These are phyloP conservation scores for Epinotia demarniana DNA, from an alignment of 2,888 invertebrate genomes.

Conservation along the genomic window DNA sequence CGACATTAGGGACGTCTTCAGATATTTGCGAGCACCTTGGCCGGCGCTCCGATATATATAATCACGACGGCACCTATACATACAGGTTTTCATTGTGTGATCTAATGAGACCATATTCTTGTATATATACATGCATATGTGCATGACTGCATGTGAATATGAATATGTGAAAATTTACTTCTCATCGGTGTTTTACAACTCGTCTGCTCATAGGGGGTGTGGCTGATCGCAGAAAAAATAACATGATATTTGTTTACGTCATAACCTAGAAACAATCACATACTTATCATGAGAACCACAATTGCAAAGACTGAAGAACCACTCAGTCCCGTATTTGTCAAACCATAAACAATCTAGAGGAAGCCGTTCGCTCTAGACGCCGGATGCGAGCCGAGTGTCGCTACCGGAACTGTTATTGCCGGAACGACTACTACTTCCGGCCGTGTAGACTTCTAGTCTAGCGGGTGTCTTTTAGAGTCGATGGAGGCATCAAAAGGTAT, in stretches of 20 bases:
- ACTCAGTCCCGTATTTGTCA: constrained; percentile 66
- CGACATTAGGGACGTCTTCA: too few relatives aligned
- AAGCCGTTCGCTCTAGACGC: constrained; percentile 76
- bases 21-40: too few relatives aligned
- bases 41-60: too few relatives aligned
- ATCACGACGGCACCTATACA: too few relatives aligned
- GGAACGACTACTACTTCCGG: constrained; percentile 81
- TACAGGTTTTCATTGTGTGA: too few relatives aligned
- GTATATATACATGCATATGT: too few relatives aligned
- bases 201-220: too few relatives aligned
- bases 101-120: too few relatives aligned
- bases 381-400: constrained; percentile 81
- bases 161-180: too few relatives aligned
- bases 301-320: constrained; percentile 38
- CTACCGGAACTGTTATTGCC: constrained; percentile 83
- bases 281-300: background rate
- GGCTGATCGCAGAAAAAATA: background rate
- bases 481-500: constrained; percentile 33
- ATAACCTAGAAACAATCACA: constrained; percentile 16
- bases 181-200: too few relatives aligned
- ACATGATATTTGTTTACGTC: background rate
- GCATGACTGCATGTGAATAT: too few relatives aligned
- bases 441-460: constrained; percentile 77
- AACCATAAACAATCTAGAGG: constrained; percentile 80
- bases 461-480: constrained; percentile 51